phyloP scores from a whole-genome alignment of 2,113 vertebrate species.

The Chrysemys picta region DNA sequence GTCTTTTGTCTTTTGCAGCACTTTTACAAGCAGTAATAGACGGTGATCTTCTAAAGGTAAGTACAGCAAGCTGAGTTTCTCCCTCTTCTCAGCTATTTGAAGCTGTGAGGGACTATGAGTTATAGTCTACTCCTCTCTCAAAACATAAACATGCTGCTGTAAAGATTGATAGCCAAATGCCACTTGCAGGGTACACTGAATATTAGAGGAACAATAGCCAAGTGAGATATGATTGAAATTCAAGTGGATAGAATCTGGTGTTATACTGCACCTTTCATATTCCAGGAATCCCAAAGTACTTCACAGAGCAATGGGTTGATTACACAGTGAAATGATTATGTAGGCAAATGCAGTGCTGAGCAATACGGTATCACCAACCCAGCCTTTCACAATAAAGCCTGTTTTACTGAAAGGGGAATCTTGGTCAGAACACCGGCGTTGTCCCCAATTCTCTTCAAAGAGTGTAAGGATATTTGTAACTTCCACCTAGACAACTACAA shows the following conservation, averaged over 20 bases:
- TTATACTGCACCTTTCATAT: background rate
- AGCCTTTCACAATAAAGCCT: background rate
- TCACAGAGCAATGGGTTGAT: background rate
- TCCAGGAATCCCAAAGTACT: background rate
- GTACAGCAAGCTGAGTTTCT: slow-evolving; percentile 24
- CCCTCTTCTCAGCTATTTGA: background rate
- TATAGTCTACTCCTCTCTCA: slow-evolving; percentile 31
- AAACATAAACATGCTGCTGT: slow-evolving; percentile 30
- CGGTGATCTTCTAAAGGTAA: slow-evolving; percentile 84
- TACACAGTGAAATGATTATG: slow-evolving; percentile 17
- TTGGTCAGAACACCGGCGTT: background rate
- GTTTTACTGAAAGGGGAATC: background rate
- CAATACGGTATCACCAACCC: background rate
- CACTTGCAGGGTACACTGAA: slow-evolving; percentile 44
- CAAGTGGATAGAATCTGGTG: slow-evolving; percentile 29
- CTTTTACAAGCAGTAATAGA: slow-evolving; percentile 83
- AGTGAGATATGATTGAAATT: slow-evolving; percentile 48
- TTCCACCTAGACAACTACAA: background rate
- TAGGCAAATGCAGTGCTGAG: background rate
- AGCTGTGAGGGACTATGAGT: slow-evolving; percentile 10
- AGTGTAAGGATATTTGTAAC: background rate
- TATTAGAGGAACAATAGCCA: background rate
- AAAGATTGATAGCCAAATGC: slow-evolving; percentile 17
- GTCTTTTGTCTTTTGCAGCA: slow-evolving; percentile 78
- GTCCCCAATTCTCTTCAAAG: background rate